These are phyloP conservation scores for Stichopus chloronotus DNA, from an alignment of 35 echinoderm and acorn worm species.

Conservation along the genomic window DNA sequence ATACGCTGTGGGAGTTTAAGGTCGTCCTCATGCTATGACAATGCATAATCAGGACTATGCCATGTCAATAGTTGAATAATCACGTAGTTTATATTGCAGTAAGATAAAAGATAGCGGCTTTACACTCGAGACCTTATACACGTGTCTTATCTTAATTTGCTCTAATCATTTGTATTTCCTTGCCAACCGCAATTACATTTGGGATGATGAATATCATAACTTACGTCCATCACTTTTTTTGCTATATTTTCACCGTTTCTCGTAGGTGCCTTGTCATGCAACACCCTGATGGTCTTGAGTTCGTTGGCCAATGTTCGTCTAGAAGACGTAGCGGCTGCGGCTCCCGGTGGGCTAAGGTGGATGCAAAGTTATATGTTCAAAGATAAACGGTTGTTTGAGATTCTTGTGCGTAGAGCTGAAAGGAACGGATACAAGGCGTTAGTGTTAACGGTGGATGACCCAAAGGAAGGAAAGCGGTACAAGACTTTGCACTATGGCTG, in stretches of 20 bases:
- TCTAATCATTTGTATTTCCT: too few relatives aligned
- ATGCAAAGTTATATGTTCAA: constrained; percentile 29
- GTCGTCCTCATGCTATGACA: too few relatives aligned
- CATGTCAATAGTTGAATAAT: too few relatives aligned
- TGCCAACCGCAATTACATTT: too few relatives aligned
- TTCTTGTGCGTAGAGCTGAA: constrained; percentile 17
- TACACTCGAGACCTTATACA: too few relatives aligned
- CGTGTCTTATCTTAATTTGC: too few relatives aligned
- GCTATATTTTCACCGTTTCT: background rate
- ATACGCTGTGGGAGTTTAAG: too few relatives aligned
- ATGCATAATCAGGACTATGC: too few relatives aligned
- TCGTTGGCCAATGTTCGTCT: background rate
- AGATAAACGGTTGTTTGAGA: constrained; percentile 1
- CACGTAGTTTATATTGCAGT: too few relatives aligned
- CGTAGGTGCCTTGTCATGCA: constrained; percentile 44
- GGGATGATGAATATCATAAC: too few relatives aligned
- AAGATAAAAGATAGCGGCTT: too few relatives aligned
- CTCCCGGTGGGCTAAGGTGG: constrained; percentile 40
- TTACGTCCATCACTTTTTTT: too few relatives aligned
- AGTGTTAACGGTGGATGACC: constrained; percentile 30
- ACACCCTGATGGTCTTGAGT: constrained; percentile 42
- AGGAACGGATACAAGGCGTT: constrained; percentile 29
- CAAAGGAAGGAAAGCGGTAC: constrained; percentile 18
- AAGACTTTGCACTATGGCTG: background rate
- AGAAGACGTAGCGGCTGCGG: constrained; percentile 26